These are phyloP conservation scores for Agriopis aurantiaria DNA, from an alignment of 2,888 invertebrate genomes.

Conservation along the genomic window DNA sequence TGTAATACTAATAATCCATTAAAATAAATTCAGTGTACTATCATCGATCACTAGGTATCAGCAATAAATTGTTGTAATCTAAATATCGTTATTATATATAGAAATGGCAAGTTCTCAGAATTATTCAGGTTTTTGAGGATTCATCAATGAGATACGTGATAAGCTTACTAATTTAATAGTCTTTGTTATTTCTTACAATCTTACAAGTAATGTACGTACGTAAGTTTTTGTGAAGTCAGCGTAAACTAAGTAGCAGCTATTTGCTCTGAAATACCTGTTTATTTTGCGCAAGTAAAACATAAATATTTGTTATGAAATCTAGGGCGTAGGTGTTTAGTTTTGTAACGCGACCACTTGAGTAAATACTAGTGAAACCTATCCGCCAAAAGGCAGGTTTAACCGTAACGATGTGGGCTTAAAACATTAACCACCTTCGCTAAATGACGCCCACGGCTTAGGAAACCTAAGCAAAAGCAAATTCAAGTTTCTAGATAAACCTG, in stretches of 20 bases:
- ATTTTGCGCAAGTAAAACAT: constrained; percentile 5
- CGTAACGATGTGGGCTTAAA: constrained; percentile 37
- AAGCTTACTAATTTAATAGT: neutral
- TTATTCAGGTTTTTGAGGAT: neutral
- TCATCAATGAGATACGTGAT: neutral
- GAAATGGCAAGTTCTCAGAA: constrained; percentile 1
- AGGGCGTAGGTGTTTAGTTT: constrained; percentile 22
- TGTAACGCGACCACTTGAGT: constrained; percentile 37
- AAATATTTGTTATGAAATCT: constrained; percentile 15
- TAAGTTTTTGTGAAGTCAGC: neutral
- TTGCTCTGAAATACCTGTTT: constrained; percentile 13
- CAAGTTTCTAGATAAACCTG: constrained; percentile 28
- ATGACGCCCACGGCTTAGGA: constrained; percentile 33
- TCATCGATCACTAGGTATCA: neutral
- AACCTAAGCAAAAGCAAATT: constrained; percentile 29
- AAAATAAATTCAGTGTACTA: neutral
- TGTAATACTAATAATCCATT: too few species aligned
- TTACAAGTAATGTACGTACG: neutral
- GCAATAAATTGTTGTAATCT: neutral
- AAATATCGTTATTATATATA: neutral
- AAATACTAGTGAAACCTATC: constrained; percentile 34
- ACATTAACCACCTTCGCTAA: constrained; percentile 40
- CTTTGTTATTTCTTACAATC: neutral
- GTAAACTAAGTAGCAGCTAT: neutral
- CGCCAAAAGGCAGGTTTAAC: constrained; percentile 28